Conservation (phyloP, 2,113 vertebrate species). For the Cyprinodon variegatus region DNA sequence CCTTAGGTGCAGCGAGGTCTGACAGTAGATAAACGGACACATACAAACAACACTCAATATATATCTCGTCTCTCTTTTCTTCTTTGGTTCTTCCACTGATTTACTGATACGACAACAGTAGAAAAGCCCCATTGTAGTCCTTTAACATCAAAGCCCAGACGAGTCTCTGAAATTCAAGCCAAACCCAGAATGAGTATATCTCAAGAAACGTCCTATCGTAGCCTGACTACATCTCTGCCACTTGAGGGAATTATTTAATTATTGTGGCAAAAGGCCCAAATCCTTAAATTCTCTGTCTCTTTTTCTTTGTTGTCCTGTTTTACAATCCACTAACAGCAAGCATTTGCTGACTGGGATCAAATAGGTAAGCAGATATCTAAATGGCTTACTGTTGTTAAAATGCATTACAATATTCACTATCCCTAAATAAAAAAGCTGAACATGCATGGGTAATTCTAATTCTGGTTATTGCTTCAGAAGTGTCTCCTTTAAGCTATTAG, state of each 20-base stretch:
- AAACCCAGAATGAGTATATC: slow-evolving; percentile 26
- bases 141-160: slow-evolving; percentile 29
- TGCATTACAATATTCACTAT: slow-evolving; percentile 42
- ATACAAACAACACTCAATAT: slow-evolving; percentile 17
- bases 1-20: slow-evolving; percentile 14
- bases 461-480: slow-evolving; percentile 46
- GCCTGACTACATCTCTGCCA: slow-evolving; percentile 35
- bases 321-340: slow-evolving; percentile 44
- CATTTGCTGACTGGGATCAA: slow-evolving; percentile 20
- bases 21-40: slow-evolving; percentile 15
- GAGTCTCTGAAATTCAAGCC: slow-evolving; percentile 44
- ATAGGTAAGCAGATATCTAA: slow-evolving; percentile 47
- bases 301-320: slow-evolving; percentile 41
- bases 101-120: slow-evolving; percentile 30
- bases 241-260: slow-evolving; percentile 61
- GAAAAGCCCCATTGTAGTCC: slow-evolving; percentile 53
- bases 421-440: slow-evolving; percentile 44
- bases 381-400: slow-evolving; percentile 13
- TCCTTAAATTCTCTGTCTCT: slow-evolving; percentile 44
- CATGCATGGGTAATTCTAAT: slow-evolving; percentile 35
- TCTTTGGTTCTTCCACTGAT: slow-evolving; percentile 34
- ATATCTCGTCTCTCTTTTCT: slow-evolving; percentile 34
- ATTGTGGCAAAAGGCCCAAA: slow-evolving; percentile 48
- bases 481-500: slow-evolving; percentile 44
- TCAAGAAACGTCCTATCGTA: slow-evolving; percentile 50